Evolutionary conservation across 2,113 vertebrate species (phyloP).

Genomic region (Forbesichthys agassizii): DNA sequence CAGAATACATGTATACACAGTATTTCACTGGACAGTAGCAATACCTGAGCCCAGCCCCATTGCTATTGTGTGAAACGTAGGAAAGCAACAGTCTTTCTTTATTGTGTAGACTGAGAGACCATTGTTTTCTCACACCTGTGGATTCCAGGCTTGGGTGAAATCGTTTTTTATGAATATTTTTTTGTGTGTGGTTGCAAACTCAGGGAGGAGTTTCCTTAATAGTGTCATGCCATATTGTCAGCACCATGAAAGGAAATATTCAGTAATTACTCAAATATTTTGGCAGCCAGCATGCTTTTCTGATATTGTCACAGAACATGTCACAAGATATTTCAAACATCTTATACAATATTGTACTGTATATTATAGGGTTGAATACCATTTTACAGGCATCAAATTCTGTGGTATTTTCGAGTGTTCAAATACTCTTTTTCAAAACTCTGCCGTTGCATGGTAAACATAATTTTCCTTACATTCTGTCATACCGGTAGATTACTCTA

Average conservation of each 20-base stretch:
- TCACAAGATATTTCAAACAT: too few relatives aligned
- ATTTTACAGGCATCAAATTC: too few relatives aligned
- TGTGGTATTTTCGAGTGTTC: too few relatives aligned
- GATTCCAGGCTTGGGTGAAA: conserved; percentile 42
- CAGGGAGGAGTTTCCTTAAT: neutral
- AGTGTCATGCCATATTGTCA: neutral
- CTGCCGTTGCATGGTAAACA: too few relatives aligned
- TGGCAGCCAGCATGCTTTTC: too few relatives aligned
- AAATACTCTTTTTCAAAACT: too few relatives aligned
- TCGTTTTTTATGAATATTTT: conserved; percentile 4
- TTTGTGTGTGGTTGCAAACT: conserved; percentile 18
- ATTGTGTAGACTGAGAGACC: conserved; percentile 37
- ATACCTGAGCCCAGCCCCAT: conserved; percentile 38
- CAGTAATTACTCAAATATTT: neutral
- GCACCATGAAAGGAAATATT: neutral
- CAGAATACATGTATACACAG: conserved; percentile 19
- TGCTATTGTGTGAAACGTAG: conserved; percentile 56
- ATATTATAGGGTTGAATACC: too few relatives aligned
- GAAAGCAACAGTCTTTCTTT: conserved; percentile 36
- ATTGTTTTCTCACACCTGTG: conserved; percentile 59
- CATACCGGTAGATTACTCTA: too few relatives aligned
- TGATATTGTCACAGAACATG: too few relatives aligned
- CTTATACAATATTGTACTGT: too few relatives aligned
- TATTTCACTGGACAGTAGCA: conserved; percentile 52
- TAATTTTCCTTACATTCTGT: too few relatives aligned